phyloP scores from a whole-genome alignment of 2,113 vertebrate species.

The Nothocercus nigrocapillus region DNA sequence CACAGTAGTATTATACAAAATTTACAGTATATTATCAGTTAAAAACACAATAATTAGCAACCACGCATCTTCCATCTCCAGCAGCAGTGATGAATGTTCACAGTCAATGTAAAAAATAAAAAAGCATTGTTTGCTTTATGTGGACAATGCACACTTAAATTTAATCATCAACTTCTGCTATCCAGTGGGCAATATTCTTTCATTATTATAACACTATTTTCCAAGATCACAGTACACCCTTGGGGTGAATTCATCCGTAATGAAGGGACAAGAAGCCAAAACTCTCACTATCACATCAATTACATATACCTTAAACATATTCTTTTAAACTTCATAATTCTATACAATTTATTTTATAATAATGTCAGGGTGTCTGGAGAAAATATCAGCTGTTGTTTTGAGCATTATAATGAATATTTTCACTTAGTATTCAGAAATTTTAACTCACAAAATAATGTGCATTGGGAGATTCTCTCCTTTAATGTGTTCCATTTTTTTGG shows the following conservation, averaged over 20 bases:
- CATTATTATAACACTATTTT: slow-evolving; percentile 85
- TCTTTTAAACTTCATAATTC: slow-evolving; percentile 71
- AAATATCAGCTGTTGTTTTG: slow-evolving; percentile 53
- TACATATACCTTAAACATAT: slow-evolving; percentile 36
- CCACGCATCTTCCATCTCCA: slow-evolving; percentile 69
- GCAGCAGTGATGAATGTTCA: slow-evolving; percentile 85
- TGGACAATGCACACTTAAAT: slow-evolving; percentile 85
- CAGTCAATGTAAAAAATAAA: slow-evolving; percentile 68
- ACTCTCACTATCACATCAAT: slow-evolving; percentile 60
- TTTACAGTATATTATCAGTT: slow-evolving; percentile 85
- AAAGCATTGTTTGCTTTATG: slow-evolving; percentile 79
- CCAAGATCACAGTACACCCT: slow-evolving; percentile 83
- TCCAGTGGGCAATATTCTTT: slow-evolving; percentile 80
- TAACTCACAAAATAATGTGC: background rate
- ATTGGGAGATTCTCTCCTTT: background rate
- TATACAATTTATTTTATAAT: slow-evolving; percentile 56
- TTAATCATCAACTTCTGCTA: slow-evolving; percentile 88
- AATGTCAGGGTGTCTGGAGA: slow-evolving; percentile 33
- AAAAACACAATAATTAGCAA: slow-evolving; percentile 86
- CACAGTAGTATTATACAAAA: slow-evolving; percentile 79
- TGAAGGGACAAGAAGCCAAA: slow-evolving; percentile 80
- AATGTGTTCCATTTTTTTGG: background rate
- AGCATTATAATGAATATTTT: slow-evolving; percentile 52
- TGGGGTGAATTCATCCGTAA: slow-evolving; percentile 89
- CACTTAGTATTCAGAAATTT: background rate